A percentile compares a stretch with the other conserved stretches of the same genome.
Evolutionary conservation across 2,113 vertebrate genomes (phyloP).

Genomic region (Thalassoma bifasciatum): DNA sequence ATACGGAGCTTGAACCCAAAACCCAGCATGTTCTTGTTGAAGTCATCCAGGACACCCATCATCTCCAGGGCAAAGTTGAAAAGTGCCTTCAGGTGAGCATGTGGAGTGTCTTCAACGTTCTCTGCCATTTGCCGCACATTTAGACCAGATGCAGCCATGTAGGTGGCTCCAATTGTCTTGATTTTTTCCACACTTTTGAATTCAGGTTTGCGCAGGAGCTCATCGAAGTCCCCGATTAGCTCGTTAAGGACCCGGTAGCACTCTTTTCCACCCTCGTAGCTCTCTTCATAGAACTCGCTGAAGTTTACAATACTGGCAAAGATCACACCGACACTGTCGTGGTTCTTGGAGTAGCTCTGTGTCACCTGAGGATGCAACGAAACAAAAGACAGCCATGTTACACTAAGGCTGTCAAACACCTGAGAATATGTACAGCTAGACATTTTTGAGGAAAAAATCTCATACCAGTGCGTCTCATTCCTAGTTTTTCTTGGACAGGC

Average conservation of each 20-base stretch:
- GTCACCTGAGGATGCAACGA: conserved; percentile 80
- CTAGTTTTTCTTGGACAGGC: too few relatives aligned
- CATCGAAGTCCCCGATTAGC: conserved; percentile 96
- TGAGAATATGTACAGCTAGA: too few relatives aligned
- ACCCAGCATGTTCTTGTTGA: conserved; percentile 99
- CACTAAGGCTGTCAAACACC: neutral
- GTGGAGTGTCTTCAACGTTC: conserved; percentile 86
- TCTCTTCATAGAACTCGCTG: conserved; percentile 99
- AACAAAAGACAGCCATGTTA: neutral
- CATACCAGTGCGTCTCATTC: too few relatives aligned
- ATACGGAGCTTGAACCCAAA: conserved; percentile 97
- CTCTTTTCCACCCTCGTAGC: conserved; percentile 97
- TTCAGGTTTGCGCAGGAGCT: conserved; percentile 89
- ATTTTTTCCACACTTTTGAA: conserved; percentile 97
- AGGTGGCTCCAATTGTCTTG: conserved; percentile 99
- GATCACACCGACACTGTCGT: conserved; percentile 94
- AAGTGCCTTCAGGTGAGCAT: conserved; percentile 91
- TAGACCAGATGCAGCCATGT: conserved; percentile 97
- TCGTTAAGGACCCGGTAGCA: conserved; percentile 98
- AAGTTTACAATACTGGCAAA: conserved; percentile 99
- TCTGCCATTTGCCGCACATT: conserved; percentile 87
- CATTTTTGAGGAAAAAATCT: too few relatives aligned
- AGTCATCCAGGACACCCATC: conserved; percentile 98
- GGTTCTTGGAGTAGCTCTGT: conserved; percentile 99
- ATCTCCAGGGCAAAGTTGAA: conserved; percentile 99